Conservation (phyloP, 2,797 vertebrate species). For the Chelonia mydas region DNA sequence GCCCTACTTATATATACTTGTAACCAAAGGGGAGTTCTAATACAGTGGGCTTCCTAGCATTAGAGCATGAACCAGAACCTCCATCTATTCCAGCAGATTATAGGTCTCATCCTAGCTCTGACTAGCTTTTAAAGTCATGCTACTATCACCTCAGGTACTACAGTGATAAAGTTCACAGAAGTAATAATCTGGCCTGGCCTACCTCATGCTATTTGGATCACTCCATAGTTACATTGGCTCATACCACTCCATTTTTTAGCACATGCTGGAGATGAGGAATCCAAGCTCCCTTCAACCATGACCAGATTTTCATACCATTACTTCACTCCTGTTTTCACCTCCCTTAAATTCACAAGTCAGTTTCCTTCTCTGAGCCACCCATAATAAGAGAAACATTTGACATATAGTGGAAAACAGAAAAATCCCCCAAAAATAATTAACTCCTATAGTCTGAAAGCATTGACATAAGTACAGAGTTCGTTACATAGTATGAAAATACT, state of each 20-base stretch:
- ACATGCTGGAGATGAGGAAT: not conserved
- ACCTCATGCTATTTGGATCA: not conserved
- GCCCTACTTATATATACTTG: accelerated
- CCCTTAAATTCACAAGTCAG: not conserved
- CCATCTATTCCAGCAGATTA: not conserved
- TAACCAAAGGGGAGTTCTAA: not conserved
- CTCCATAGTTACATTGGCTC: not conserved
- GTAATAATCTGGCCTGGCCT: not conserved
- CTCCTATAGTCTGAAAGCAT: not conserved
- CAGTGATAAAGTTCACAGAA: not conserved
- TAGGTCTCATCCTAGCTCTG: not conserved
- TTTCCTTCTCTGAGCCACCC: not conserved
- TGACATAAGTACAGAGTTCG: not conserved
- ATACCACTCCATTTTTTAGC: not conserved
- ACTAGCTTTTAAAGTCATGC: not conserved
- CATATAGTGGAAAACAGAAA: not conserved
- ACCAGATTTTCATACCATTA: not conserved
- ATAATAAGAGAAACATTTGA: not conserved
- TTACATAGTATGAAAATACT: not conserved
- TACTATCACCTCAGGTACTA: not conserved
- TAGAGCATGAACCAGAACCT: not conserved
- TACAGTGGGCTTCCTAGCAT: not conserved
- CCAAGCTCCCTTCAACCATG: not conserved
- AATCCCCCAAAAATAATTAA: not conserved
- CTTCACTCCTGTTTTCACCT: not conserved